Base-by-base conservation (phyloP, 2,888 invertebrate genomes). In the Epinotia nisella region DNA sequence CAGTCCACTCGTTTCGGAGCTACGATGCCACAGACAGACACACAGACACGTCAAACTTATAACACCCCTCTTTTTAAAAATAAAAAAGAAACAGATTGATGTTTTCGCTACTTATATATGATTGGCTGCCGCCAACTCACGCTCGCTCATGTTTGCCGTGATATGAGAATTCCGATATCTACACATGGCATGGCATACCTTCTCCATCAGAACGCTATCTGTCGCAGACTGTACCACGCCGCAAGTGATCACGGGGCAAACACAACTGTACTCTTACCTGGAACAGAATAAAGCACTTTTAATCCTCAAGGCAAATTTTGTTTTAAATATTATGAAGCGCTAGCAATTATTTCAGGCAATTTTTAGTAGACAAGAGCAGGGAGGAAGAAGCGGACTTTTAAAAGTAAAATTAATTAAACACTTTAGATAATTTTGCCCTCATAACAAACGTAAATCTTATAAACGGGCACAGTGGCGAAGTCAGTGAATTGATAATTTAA, bases 231-330 rank as follows among this genome's bases (percentile, higher is more conserved):
- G 58, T 53, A 41, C 65, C 51, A 10, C 53, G 29, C 17, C 13
- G 35, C 39, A 55, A 55, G 35, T 51, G 58, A 64, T 70, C 35
- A 64, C 45, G 24, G 51, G 19, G 67, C 56, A 17, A 72, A 67
- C 71, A 35, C 60, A 13, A 70, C 56, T 45, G 62, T 56, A 60
- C 35, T 41, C 67, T 72, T 72, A 72, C 71, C 71, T 67, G 71
- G 17, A 72, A 72, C 61, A 72, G 13, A 41, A 39, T 45, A 67
- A 72, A 67, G 61, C 71, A 72, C 61, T 72, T 61, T 71, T 49
- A 71, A 72, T 56, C 35, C 56, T 35, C 35, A 21, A 45, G 17
- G 45, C 45, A 70, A 70, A 56, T 70, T 61, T 61, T 29, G 45
- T 56, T 51, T 61, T 49, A 29, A 70, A 70, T 56, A 62, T 55